Base-by-base conservation (phyloP, 2,797 vertebrate genomes). In the Smutsia temminckii region DNA sequence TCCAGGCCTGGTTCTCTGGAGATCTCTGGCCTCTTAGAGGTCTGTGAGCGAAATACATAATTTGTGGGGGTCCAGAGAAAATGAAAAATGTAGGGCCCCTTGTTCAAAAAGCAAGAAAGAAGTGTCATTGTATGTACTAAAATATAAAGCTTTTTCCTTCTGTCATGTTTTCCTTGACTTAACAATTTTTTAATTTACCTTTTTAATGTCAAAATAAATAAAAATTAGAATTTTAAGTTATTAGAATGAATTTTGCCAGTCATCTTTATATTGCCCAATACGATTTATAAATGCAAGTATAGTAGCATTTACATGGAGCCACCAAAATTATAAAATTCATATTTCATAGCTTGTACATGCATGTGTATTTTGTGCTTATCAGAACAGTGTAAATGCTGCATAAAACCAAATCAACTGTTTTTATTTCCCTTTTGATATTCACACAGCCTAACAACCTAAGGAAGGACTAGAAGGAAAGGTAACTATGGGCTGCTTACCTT, bases 241-340 rank as follows among this genome's bases (percentile, higher is more conserved):
- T 79, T 96, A 57, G 49, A 49, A 85, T 93, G 64, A 93, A 85
- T 97, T 87, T 89, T 84, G 86, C 64, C 29, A 55, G 87, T 91
- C 46, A 83, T 85, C 85, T 77, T 95, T 87, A 90, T 75, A 69
- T 94, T 87, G n/a, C 64, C 5, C 34, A 53, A 20, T 93, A 55
- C 55, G 53, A 77, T 91, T 81, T 97, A 81, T 63, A 95, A 93
- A 94, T 90, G 85, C 88, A 95, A 95, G 90, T 92, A 68, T 27
- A 80, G 87, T 25, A 94, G 16, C 63, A 17, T 87, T 93, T 95
- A 34, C 37, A 25, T 66, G 32, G 61, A 92, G 55, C 87, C 77
- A 81, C 66, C 71, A 87, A 63, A 94, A 95, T 85, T 85, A 85
- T 21, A 92, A 40, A 85, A 57, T 94, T 94, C 68, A 14, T 93